These are phyloP conservation scores for Melanotaenia duboulayi DNA, from an alignment of 2,113 vertebrate genomes.

Conservation along the genomic window DNA sequence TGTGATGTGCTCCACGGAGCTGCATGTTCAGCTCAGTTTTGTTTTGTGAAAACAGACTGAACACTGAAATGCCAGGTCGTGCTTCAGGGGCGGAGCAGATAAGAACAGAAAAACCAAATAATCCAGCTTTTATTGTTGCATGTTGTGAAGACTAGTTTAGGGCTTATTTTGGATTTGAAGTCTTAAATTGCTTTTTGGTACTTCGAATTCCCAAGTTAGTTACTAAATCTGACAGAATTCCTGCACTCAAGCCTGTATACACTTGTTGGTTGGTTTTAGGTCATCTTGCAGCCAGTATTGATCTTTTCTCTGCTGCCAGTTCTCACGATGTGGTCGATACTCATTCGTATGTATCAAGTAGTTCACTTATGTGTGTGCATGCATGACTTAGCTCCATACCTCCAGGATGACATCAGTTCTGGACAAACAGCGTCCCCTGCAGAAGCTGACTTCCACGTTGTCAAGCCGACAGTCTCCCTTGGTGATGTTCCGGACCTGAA, in stretches of 20 bases:
- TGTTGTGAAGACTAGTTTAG: neutral
- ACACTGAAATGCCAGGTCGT: neutral
- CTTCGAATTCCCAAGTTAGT: neutral
- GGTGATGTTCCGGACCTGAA: conserved; percentile 88
- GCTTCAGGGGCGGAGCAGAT: no score
- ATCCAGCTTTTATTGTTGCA: neutral
- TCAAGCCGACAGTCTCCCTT: conserved; percentile 88
- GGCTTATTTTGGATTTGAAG: neutral
- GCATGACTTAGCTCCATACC: conserved; percentile 69
- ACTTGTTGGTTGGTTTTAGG: neutral
- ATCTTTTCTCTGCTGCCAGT: neutral
- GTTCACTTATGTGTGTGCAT: conserved; percentile 3
- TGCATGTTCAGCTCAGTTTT: no score
- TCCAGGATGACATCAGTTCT: conserved; percentile 88
- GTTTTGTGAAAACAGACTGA: neutral
- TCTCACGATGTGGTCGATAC: neutral
- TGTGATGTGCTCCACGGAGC: no score
- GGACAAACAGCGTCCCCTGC: conserved; percentile 87
- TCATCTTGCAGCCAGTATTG: neutral
- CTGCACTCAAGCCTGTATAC: no score
- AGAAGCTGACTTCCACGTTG: conserved; percentile 90
- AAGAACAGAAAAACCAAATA: conserved; percentile 11
- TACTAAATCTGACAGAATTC: no score
- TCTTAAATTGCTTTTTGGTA: neutral
- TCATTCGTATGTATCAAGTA: neutral